A percentile compares a stretch with the other conserved stretches of the same genome.
phyloP scores from a whole-genome alignment of 2,888 invertebrate genomes.

The Hirtodrosophila duncani region DNA sequence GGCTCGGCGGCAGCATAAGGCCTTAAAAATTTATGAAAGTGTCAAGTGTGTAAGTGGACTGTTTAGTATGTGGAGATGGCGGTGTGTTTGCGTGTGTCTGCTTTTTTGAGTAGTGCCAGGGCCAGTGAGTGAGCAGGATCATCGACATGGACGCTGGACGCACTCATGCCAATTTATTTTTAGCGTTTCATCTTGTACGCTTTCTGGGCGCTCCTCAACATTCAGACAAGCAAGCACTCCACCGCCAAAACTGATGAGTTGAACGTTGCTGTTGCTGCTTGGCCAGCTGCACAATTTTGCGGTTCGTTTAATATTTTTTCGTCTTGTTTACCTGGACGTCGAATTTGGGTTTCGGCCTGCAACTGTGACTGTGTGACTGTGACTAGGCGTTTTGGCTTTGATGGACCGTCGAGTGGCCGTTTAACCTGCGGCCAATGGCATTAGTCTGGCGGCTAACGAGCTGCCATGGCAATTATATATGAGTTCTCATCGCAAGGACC shows the following conservation, averaged over 20 bases:
- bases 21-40: slow-evolving; percentile 36
- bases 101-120: slow-evolving; percentile 2
- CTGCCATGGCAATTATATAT: slow-evolving; percentile 62
- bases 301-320: slow-evolving; percentile 69
- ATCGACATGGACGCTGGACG: slow-evolving; percentile 22
- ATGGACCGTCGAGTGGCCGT: slow-evolving; percentile 32
- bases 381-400: slow-evolving; percentile 5
- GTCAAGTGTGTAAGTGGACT: slow-evolving; percentile 17
- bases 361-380: no score
- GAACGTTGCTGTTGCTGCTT: slow-evolving; percentile 13
- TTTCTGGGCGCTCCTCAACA: slow-evolving; percentile 9
- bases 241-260: not conserved
- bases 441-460: slow-evolving; percentile 61
- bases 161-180: slow-evolving; percentile 45
- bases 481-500: slow-evolving; percentile 10
- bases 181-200: slow-evolving; percentile 51
- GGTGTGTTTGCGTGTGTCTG: not conserved
- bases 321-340: slow-evolving; percentile 61
- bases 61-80: no score
- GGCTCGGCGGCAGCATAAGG: slow-evolving; percentile 1
- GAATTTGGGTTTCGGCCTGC: slow-evolving; percentile 31
- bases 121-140: slow-evolving; percentile 21
- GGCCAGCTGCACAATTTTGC: slow-evolving; percentile 66
- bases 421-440: slow-evolving; percentile 59
- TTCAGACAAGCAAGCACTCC: slow-evolving; percentile 23